Percentiles rank a stretch among this genome's conserved stretches.
These are phyloP conservation scores for Rhopalosiphum maidis DNA, from an alignment of 1,140 invertebrate species.

Conservation along the genomic window DNA sequence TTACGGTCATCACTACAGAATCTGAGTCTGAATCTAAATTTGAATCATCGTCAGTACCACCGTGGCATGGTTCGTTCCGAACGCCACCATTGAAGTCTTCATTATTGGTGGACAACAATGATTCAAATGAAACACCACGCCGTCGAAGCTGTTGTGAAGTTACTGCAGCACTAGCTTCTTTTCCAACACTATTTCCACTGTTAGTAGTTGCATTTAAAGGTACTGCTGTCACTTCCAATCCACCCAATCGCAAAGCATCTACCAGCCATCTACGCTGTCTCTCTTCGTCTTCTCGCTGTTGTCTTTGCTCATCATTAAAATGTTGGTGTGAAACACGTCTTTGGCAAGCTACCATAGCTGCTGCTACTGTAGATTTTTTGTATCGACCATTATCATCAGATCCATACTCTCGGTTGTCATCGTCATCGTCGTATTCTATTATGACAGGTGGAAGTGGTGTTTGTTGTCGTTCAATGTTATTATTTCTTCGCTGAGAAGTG, in stretches of 20 bases:
- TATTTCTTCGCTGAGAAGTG: not conserved
- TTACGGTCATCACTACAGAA: slow-evolving; percentile 63
- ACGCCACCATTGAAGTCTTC: not conserved
- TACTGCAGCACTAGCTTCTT: not conserved
- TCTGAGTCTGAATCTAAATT: slow-evolving; percentile 1
- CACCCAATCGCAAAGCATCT: slow-evolving; percentile 75
- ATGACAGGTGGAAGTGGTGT: not conserved
- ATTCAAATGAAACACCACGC: not conserved
- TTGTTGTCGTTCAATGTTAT: not conserved
- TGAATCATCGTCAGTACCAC: not conserved
- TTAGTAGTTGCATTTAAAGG: slow-evolving; percentile 63
- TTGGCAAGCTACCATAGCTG: not conserved
- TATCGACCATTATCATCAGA: slow-evolving; percentile 26
- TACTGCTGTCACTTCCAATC: slow-evolving; percentile 75
- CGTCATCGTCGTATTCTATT: not conserved
- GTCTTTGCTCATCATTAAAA: not conserved
- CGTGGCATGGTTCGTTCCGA: not conserved
- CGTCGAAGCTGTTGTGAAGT: not conserved
- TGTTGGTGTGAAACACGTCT: not conserved
- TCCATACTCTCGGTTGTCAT: not conserved
- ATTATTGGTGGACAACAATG: not conserved
- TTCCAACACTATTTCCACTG: slow-evolving; percentile 39
- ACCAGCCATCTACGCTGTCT: slow-evolving; percentile 66
- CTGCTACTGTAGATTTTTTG: not conserved
- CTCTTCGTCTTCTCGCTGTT: slow-evolving; percentile 21